Conservation (phyloP, 2,888 invertebrate genomes). For the Corbicula japonica region DNA sequence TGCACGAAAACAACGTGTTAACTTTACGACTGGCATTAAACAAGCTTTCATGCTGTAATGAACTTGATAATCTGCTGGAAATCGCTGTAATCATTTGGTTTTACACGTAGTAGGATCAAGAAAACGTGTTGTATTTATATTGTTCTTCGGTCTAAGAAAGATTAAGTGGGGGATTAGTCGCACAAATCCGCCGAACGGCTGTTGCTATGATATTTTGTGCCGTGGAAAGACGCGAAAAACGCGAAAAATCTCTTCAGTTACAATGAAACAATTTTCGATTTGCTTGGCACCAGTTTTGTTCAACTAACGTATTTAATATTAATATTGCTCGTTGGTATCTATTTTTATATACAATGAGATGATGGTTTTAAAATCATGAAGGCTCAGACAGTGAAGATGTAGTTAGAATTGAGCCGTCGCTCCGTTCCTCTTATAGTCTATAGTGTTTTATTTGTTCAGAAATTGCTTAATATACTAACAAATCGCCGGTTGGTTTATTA, state of each 20-base stretch:
- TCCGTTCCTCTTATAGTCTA: too few species aligned
- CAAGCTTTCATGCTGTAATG: slow-evolving; percentile 30
- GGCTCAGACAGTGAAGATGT: too few species aligned
- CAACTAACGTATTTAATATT: too few species aligned
- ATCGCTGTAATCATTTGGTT: slow-evolving; percentile 30
- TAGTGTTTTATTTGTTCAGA: too few species aligned
- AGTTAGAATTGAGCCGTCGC: too few species aligned
- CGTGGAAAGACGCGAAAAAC: background rate
- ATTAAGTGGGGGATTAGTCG: slow-evolving; percentile 42
- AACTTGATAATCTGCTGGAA: slow-evolving; percentile 29
- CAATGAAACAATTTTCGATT: slow-evolving; percentile 2
- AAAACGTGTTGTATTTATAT: slow-evolving; percentile 60
- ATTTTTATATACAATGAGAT: too few species aligned
- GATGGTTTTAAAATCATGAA: too few species aligned
- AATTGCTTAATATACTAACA: too few species aligned
- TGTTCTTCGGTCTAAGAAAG: slow-evolving; percentile 34
- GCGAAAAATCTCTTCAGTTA: background rate
- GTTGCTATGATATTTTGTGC: slow-evolving; percentile 25
- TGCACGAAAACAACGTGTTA: slow-evolving; percentile 15
- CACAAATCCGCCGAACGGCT: slow-evolving; percentile 44
- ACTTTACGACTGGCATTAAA: slow-evolving; percentile 33
- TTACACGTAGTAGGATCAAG: slow-evolving; percentile 41
- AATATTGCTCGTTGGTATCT: too few species aligned
- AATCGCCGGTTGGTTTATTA: too few species aligned
- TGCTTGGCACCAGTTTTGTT: background rate